Percentiles rank a stretch among this genome's conserved stretches.
These are phyloP conservation scores for Cerastis leucographa DNA, from an alignment of 2,888 invertebrate genomes.

Conservation along the genomic window DNA sequence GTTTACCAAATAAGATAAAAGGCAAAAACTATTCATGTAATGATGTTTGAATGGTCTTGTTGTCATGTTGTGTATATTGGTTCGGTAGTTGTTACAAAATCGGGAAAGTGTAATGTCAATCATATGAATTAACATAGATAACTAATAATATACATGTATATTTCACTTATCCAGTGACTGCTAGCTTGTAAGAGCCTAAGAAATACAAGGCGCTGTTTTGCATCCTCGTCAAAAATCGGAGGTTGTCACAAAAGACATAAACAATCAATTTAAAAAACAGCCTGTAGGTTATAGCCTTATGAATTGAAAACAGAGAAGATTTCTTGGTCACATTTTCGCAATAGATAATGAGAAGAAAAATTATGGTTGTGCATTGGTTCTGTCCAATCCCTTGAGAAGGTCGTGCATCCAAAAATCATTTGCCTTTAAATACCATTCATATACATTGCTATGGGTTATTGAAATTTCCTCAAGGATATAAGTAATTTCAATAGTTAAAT, in stretches of 20 bases:
- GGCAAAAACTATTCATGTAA: not conserved
- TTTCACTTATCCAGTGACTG: slow-evolving; percentile 33
- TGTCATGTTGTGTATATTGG: slow-evolving; percentile 33
- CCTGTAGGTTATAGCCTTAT: not conserved
- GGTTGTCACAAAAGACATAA: no score
- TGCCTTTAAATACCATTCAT: not conserved
- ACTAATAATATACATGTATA: slow-evolving; percentile 45
- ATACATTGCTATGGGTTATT: not conserved
- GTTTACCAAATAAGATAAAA: slow-evolving; percentile 21
- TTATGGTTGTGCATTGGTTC: slow-evolving; percentile 14
- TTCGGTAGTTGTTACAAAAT: slow-evolving; percentile 34
- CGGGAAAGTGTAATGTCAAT: slow-evolving; percentile 52
- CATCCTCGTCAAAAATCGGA: no score
- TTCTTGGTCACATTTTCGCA: slow-evolving; percentile 4
- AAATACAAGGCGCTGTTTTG: not conserved
- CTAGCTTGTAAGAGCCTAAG: slow-evolving; percentile 11
- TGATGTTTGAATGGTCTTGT: slow-evolving; percentile 11
- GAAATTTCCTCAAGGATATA: slow-evolving; percentile 2
- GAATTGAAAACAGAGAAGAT: not conserved
- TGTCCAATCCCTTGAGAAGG: not conserved
- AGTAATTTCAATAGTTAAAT: slow-evolving; percentile 4
- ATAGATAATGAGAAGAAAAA: not conserved
- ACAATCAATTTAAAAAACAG: no score
- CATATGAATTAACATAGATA: slow-evolving; percentile 39
- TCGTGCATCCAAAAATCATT: not conserved